Evolutionary conservation across 2,888 invertebrate genomes (phyloP), one percentile per base, ranked within the genome.

Genomic region (Schizaphis graminum): DNA sequence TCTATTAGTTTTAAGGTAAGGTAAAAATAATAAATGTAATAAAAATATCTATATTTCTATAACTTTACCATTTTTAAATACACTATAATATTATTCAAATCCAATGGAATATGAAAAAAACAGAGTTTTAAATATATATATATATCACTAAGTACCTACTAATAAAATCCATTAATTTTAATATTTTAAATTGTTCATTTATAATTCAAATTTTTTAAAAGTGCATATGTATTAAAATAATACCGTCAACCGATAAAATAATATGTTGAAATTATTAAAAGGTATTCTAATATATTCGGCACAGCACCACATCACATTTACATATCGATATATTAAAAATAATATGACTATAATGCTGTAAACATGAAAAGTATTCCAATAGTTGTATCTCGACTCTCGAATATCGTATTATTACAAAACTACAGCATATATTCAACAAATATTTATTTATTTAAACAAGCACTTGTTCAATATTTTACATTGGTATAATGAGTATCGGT

Each of bases 391-490:
- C 67, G 16, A 67, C 67, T n/a, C n/a, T 35, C 67, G 35, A 35
- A n/a, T 16, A 5, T 35, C n/a, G 5, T 67, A 67, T 67, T 67
- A 35, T 67, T 7, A 35, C n/a, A 67, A 67, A 67, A n/a, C n/a
- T n/a, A 16, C 67, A n/a, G 5, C 67, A 67, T n/a, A 67, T 67
- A 67, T 67, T 0, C n/a, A 67, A 13, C 67, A 67, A 67, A 67
- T 67, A 67, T 67, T 67, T 67, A 67, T n/a, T n/a, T 67, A 67
- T 67, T 67, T 67, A 67, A 67, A 67, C 67, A 67, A 67, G 67
- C n/a, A n/a, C 67, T 67, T 67, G n/a, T n/a, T 67, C 1, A n/a
- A 5, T 16, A 67, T 67, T 67, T 67, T n/a, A 67, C 67, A 67
- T 67, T 67, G n/a, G 16, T 67, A n/a, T n/a, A n/a, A 67, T 67